phyloP scores from a whole-genome alignment of 2,888 invertebrate genomes.

The Caenorhabditis auriculariae region DNA sequence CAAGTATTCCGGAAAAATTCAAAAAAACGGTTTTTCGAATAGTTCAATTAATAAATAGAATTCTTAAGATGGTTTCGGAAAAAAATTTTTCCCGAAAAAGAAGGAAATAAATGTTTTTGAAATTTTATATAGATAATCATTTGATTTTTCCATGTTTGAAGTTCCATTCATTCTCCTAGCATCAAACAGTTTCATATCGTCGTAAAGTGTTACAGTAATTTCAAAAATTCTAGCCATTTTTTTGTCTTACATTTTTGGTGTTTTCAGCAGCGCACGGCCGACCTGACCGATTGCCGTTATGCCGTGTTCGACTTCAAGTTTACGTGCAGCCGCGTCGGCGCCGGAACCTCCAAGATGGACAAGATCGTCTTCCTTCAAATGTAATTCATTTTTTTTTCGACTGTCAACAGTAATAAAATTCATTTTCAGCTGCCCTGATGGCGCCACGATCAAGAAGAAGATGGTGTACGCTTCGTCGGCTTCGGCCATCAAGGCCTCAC shows the following conservation, averaged over 20 bases:
- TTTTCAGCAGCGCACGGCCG: conserved; percentile 71
- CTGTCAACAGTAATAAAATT: neutral
- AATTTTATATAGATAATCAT: neutral
- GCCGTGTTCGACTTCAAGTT: conserved; percentile 94
- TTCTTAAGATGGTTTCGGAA: too few relatives aligned
- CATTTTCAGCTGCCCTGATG: conserved; percentile 80
- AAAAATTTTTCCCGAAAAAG: too few relatives aligned
- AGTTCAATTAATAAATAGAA: too few relatives aligned
- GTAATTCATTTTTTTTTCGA: conserved; percentile 64
- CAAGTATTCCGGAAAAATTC: too few relatives aligned
- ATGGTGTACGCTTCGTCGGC: conserved; percentile 88
- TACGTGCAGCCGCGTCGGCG: conserved; percentile 82
- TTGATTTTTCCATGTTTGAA: too few relatives aligned
- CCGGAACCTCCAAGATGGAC: conserved; percentile 91
- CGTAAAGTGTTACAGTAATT: too few relatives aligned
- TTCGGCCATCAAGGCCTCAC: conserved; percentile 92
- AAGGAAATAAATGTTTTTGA: neutral
- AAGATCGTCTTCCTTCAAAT: conserved; percentile 96
- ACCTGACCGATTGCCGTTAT: conserved; percentile 85
- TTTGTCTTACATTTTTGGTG: too few relatives aligned
- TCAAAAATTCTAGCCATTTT: too few relatives aligned
- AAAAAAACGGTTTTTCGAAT: too few relatives aligned
- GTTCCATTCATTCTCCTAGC: too few relatives aligned
- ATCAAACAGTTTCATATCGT: too few relatives aligned
- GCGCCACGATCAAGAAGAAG: conserved; percentile 84